Percentiles rank a stretch among this genome's conserved stretches.
Conservation (phyloP, 2,113 vertebrate species). For the Gracilinanus agilis region DNA sequence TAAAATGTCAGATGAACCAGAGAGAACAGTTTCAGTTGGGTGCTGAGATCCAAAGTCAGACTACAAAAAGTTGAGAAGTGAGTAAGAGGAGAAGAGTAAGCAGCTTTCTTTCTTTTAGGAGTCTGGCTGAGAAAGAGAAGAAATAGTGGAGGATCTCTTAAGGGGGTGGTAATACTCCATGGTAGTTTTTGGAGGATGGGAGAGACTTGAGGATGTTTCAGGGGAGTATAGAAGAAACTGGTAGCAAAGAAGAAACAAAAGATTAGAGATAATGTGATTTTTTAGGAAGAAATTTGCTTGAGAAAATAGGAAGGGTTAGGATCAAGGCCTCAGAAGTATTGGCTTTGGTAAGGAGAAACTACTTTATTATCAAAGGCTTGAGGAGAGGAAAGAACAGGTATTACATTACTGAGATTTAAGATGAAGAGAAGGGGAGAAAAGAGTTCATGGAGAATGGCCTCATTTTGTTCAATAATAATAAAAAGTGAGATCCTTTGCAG, state of each 20-base stretch:
- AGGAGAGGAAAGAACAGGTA: not conserved
- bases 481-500: not conserved
- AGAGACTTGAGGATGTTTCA: not conserved
- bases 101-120: not conserved
- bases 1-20: not conserved
- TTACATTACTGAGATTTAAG: not conserved
- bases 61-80: not conserved
- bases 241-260: not conserved
- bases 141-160: not conserved
- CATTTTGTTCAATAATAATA: not conserved
- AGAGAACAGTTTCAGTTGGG: not conserved
- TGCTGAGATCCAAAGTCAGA: not conserved
- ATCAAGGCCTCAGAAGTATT: not conserved
- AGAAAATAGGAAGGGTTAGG: not conserved
- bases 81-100: not conserved
- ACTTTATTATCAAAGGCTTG: not conserved
- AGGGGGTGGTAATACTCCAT: not conserved
- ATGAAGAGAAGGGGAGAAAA: not conserved
- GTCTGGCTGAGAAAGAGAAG: not conserved
- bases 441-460: not conserved
- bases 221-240: not conserved
- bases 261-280: not conserved
- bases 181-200: not conserved
- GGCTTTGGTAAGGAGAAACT: not conserved
- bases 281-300: not conserved